These are phyloP conservation scores for Aporrectodea caliginosa DNA, from an alignment of 1,140 invertebrate species.

Conservation along the genomic window DNA sequence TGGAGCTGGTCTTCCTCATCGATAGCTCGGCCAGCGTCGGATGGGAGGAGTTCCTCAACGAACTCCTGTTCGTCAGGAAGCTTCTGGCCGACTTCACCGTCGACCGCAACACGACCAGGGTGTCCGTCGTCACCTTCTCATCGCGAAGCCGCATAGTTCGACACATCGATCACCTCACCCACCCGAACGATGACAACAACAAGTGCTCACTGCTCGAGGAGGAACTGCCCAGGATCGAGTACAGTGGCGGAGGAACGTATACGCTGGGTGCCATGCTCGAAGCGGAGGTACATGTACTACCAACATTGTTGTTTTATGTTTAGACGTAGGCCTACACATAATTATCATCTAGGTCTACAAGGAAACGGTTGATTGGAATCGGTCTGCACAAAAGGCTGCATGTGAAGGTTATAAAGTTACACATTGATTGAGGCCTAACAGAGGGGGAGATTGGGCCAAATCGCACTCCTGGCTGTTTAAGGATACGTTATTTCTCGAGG, in stretches of 20 bases:
- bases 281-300: conserved; percentile 65
- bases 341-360: too few relatives aligned
- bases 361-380: too few relatives aligned
- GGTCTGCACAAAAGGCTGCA: too few relatives aligned
- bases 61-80: conserved; percentile 65
- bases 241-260: conserved; percentile 67
- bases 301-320: too few relatives aligned
- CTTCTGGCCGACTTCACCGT: conserved; percentile 69
- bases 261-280: conserved; percentile 66
- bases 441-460: too few relatives aligned
- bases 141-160: conserved; percentile 60
- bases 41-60: conserved; percentile 63
- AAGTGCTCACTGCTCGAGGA: conserved; percentile 66
- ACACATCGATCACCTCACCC: conserved; percentile 65
- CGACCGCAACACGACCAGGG: conserved; percentile 62
- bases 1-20: conserved; percentile 69
- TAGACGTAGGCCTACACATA: too few relatives aligned
- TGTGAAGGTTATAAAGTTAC: too few relatives aligned
- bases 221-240: conserved; percentile 63
- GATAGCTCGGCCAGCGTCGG: conserved; percentile 69
- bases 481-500: too few relatives aligned
- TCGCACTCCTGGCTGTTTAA: too few relatives aligned
- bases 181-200: conserved; percentile 56
- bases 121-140: conserved; percentile 67
- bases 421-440: too few relatives aligned